Evolutionary conservation across 2,113 vertebrate species (phyloP).

Genomic region (Dendrocopos noguchii): DNA sequence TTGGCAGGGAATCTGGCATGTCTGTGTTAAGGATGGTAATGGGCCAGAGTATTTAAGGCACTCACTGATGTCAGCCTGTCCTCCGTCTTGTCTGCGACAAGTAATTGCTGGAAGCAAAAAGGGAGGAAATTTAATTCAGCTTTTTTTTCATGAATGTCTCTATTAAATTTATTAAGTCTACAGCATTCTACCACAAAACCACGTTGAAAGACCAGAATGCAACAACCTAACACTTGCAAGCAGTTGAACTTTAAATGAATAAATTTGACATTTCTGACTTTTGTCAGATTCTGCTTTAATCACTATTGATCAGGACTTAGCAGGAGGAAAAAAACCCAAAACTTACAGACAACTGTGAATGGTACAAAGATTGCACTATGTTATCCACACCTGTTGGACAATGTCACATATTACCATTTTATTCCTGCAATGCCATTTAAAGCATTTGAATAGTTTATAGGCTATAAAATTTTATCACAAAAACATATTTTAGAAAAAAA

Average conservation of each 20-base stretch:
- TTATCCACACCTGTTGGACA: neutral
- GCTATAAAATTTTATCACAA: neutral
- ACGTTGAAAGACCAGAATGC: neutral
- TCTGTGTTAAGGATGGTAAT: conserved; percentile 89
- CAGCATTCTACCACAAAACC: neutral
- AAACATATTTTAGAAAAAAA: neutral
- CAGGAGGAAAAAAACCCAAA: neutral
- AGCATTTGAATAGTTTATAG: neutral
- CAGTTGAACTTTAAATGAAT: neutral
- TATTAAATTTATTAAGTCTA: neutral
- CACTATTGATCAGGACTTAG: neutral
- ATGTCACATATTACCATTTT: neutral
- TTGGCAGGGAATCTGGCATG: conserved; percentile 94
- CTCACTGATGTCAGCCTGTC: conserved; percentile 85
- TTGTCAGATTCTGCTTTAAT: neutral
- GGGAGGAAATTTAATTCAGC: neutral
- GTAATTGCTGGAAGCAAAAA: conserved; percentile 87
- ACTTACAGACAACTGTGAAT: neutral
- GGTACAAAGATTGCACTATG: neutral
- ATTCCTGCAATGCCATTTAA: neutral
- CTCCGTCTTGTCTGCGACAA: conserved; percentile 93
- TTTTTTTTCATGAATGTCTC: neutral
- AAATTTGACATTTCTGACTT: neutral
- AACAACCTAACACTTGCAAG: neutral
- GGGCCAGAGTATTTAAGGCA: conserved; percentile 87